Base-by-base conservation (phyloP, 2,797 vertebrate species). In the Sphaeramia orbicularis region DNA sequence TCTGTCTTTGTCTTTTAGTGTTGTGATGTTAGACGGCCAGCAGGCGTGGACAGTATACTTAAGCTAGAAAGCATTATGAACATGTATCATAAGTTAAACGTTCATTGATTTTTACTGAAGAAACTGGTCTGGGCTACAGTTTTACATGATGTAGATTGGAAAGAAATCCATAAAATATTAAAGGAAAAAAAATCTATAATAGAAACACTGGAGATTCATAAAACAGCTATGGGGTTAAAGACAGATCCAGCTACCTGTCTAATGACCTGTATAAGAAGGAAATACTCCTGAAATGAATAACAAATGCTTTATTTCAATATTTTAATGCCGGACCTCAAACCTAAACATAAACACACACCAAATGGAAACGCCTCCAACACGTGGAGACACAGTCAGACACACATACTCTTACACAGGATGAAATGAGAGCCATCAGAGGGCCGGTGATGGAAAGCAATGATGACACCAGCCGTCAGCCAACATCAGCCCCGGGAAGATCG, bases 391-490 rank as follows among this genome's bases (percentile, higher is more conserved):
- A 85, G 74, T 78, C 62, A 68, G 63, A 55, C 38, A 80, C 74
- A 79, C 73, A 80, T 1, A 41, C 73, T 10, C 56, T 48, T 78
- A 65, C 65, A 51, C 43, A 47, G 40, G 63, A 50, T 45, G 56
- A 90, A 84, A 86, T 76, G 78, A 74, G 78, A 86, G 80, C 81
- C 80, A 76, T 90, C 88, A 89, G 78, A 74, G 69, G 74, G 19
- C 71, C 67, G 1, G 65, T 91, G 91, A 92, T 70, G 84, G 80
- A 78, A 83, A 92, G 78, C 79, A 71, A 86, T 84, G 84, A 79
- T 90, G 90, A 91, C 90, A 91, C 78, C 81, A 88, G 91, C 86
- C 88, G 88, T 91, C 89, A 91, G 81, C 84, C 65, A 75, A 60
- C 85, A 92, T 90, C 86, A 90, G 88, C 87, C 78, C 60, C 8